Evolutionary conservation across 2,888 invertebrate genomes (phyloP).

Genomic region (Caenorhabditis sulstoni): DNA sequence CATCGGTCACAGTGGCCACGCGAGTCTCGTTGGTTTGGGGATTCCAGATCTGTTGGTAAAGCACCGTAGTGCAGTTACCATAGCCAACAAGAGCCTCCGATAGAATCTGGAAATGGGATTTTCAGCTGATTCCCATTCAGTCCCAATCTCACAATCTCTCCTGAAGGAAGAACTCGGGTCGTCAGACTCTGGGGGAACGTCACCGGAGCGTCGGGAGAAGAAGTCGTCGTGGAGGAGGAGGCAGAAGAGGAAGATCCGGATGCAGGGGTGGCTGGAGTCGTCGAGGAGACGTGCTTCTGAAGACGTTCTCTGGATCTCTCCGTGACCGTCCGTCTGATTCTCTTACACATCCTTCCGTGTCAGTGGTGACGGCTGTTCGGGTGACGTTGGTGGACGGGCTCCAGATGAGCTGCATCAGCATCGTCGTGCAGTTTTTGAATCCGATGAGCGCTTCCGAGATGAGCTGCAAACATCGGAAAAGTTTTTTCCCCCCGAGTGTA

Average conservation of each 20-base stretch:
- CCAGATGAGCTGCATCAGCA: not conserved
- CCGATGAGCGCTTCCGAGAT: not conserved
- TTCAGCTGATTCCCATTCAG: too few species aligned
- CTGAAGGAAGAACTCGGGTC: not conserved
- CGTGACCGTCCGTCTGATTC: too few species aligned
- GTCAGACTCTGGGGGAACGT: constrained; percentile 2
- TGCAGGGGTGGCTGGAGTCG: not conserved
- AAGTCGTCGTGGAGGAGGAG: not conserved
- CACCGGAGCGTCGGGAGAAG: not conserved
- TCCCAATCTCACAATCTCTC: not conserved
- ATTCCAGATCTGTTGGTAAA: not conserved
- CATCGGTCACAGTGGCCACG: constrained; percentile 1
- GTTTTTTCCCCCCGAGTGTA: too few species aligned
- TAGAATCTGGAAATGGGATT: not conserved
- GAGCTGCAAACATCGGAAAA: not conserved
- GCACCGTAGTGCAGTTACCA: not conserved
- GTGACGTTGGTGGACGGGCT: not conserved
- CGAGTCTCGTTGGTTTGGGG: not conserved
- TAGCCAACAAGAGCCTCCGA: not conserved
- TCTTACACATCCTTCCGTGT: constrained; percentile 19
- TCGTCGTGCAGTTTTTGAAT: constrained; percentile 7
- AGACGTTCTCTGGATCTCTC: not conserved
- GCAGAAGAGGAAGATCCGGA: not conserved
- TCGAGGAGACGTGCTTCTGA: not conserved
- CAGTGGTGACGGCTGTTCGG: not conserved